Base-by-base conservation (phyloP, 1,140 invertebrate genomes). In the Drosophila pseudoananassae region DNA sequence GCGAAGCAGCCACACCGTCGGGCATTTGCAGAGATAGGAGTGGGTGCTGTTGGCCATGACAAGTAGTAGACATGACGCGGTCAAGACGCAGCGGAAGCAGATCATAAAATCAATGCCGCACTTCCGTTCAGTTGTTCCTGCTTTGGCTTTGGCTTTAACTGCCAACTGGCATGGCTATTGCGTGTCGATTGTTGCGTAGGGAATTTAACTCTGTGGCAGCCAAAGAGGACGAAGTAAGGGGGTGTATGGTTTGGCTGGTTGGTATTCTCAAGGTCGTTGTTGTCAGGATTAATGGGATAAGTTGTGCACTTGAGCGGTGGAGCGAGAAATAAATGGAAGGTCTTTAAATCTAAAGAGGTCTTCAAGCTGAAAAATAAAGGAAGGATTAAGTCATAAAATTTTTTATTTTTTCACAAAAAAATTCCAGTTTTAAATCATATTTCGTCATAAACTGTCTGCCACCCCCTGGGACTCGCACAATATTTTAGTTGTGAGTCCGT, bases 41-140 rank as follows among this genome's bases (percentile, higher is more conserved):
- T 27, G 1, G 50, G 23, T 36, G 15, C 10, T 20, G 25, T 25
- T 33, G 29, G 2, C 46, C 33, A 40, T 63, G 58, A 15, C 45
- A 50, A 63, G 57, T 65, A 15, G 31, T 25, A 65, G 63, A 69
- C 61, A 46, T 74, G 73, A 75, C 72, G 60, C 73, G 61, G 71
- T 75, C 71, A 76, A 72, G 76, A 63, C 76, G 70, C 61, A 63
- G 54, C 70, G 77, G 76, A 79, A 79, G 70, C 63, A 64, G 57
- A 60, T 76, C 63, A 75, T 79, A 79, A 79, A 79, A 79, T 79
- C 76, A 74, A 79, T 79, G 70, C 59, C 70, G 52, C 59, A 49
- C 65, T 56, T 50, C 55, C 53, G 66, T 20, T 54, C 38, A n/a
- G 43, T 40, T 53, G 15, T 43, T 43, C 14, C 40, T 17, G 40